Evolutionary conservation across 35 echinoderm and acorn worm species (phyloP), one percentile per base, ranked within the genome.

Genomic region (Patiria miniata): DNA sequence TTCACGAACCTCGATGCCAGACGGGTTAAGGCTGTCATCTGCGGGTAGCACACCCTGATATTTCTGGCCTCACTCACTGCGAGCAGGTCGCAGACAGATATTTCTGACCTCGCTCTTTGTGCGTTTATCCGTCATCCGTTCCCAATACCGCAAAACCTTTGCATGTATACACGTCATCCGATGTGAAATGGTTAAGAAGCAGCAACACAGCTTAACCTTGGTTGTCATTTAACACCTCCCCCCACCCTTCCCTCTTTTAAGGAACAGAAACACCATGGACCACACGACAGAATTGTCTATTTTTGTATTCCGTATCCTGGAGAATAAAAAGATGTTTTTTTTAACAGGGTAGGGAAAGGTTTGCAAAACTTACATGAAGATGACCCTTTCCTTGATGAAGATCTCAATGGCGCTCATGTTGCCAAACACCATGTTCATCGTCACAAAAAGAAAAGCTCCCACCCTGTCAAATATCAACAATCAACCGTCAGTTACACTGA

Each of bases 371-470:
- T 79, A 93, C 86, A 90, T 82, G 21, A 96, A 96, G 29, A 96
- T 92, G 19, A 78, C 81, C 37, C 90, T 85, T 38, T 96, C 90
- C 17, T 85, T 51, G 32, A 96, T 96, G 61, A 96, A 96, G 5
- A 85, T 42, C 36, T 96, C 90, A 21, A 90, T 61, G 7, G 94
- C 86, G 82, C 80, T 87, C 22, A 86, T 86, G 78, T 96, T 96
- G 19, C 85, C 82, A 87, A 96, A 96, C 17, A 92, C 55, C 85
- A 96, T 90, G 42, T 96, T 96, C 80, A 90, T 96, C 0, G 82
- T 79, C 36, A 96, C 83, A 68, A 96, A 96, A 83, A 96, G 92
- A 8, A 85, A 89, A 9, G 87, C 94, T 82, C 94, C 94, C 44
- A 89, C 90, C 85, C 94, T 96, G 47, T n/a, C 14, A 58, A 89